Evolutionary conservation across 2,888 invertebrate genomes (phyloP).

Genomic region (Acleris cristana): DNA sequence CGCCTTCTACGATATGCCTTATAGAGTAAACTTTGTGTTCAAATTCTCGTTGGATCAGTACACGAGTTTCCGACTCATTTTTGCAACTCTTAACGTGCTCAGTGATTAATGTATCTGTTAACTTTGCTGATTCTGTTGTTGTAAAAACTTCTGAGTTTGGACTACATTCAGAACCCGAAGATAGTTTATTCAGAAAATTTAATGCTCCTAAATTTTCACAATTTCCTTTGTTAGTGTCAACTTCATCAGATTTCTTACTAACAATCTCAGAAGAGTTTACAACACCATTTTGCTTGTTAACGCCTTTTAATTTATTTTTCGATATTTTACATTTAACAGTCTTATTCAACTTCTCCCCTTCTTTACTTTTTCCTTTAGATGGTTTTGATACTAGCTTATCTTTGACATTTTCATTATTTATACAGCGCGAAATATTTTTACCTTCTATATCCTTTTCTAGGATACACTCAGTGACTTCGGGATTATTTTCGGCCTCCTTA

Average conservation of each 20-base stretch:
- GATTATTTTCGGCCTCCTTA: neutral
- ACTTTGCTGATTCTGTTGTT: slow-evolving; percentile 2
- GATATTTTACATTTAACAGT: slow-evolving; percentile 48
- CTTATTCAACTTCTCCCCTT: slow-evolving; percentile 8
- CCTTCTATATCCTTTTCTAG: slow-evolving; percentile 27
- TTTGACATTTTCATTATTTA: neutral
- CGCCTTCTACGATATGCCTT: slow-evolving; percentile 61
- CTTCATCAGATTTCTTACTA: neutral
- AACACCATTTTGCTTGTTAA: slow-evolving; percentile 7
- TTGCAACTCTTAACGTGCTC: neutral
- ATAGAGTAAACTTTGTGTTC: slow-evolving; percentile 34
- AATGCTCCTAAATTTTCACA: neutral
- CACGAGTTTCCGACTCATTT: slow-evolving; percentile 5
- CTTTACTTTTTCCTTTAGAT: neutral
- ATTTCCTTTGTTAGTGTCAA: neutral
- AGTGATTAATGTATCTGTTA: neutral
- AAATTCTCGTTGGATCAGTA: slow-evolving; percentile 9
- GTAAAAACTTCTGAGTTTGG: neutral
- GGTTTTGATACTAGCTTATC: slow-evolving; percentile 5
- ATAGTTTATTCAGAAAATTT: neutral
- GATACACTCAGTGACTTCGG: neutral
- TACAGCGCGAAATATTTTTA: slow-evolving; percentile 5
- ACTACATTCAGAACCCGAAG: neutral
- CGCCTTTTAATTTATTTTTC: slow-evolving; percentile 42
- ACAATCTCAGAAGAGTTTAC: neutral